Evolutionary conservation across 2,797 vertebrate genomes (phyloP), one percentile per base, ranked within the genome.

Genomic region (Delichon dasypus): DNA sequence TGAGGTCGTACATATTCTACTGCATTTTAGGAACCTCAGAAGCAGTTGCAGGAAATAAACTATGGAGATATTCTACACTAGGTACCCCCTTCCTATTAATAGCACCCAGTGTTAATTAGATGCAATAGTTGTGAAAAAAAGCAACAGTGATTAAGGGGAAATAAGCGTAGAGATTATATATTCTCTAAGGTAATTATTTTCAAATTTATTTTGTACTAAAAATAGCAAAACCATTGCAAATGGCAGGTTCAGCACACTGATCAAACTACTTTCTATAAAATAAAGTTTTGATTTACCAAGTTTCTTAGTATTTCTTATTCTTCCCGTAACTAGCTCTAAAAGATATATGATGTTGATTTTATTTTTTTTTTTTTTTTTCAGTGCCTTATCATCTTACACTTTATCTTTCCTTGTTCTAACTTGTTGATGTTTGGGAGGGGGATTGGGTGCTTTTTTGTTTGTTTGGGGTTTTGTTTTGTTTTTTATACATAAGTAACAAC

Each of bases 131-230:
- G 34, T 1, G 7, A 76, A 61, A 88, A 88, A 87, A 91, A 89
- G n/a, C 34, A 67, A 74, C 74, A 74, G 15, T 77, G 68, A 47
- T 85, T 90, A 64, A 72, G 93, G 90, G 45, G 42, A 93, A 48
- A 64, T 65, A 75, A 85, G 2, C 66, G 88, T 77, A 76, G 91
- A 89, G 68, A 50, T 3, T 0, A 2, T 58, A 53, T 36, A 11
- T 87, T 85, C 84, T 96, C 94, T 34, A 44, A 61, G 58, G 15
- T 86, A 58, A 67, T 57, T 94, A 87, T 91, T 94, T 96, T 89
- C 48, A 94, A 75, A 93, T 79, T 67, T 90, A 94, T 95, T 93
- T 96, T 95, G 93, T 95, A 93, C 67, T 95, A 93, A 93, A 89
- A 94, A 70, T 85, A 94, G 74, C 36, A 86, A 94, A 91, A 55